Evolutionary conservation across 2,797 vertebrate genomes (phyloP).

Genomic region (Monodelphis domestica): DNA sequence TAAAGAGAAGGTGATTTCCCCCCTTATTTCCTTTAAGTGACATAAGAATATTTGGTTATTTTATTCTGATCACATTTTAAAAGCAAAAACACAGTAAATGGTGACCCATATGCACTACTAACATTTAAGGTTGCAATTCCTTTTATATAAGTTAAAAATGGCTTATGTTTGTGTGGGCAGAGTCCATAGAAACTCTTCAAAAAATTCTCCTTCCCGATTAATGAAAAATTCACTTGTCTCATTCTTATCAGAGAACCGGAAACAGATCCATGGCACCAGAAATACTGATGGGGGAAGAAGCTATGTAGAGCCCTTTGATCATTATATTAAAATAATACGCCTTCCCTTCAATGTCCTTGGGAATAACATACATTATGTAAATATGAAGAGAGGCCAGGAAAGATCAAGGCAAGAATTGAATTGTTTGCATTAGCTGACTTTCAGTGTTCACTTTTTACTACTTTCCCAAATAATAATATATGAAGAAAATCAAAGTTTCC

Average conservation of each 20-base stretch:
- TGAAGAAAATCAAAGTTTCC: slow-evolving; percentile 43
- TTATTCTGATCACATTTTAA: not conserved
- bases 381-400: not conserved
- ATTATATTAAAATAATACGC: not conserved
- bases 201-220: not conserved
- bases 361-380: not conserved
- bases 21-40: not conserved
- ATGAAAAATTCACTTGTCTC: accelerated
- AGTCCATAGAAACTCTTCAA: not conserved
- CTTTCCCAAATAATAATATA: not conserved
- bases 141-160: not conserved
- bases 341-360: not conserved
- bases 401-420: slow-evolving; percentile 4
- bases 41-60: not conserved
- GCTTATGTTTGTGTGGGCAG: not conserved
- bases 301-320: not conserved
- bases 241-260: not conserved
- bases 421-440: not conserved
- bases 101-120: not conserved
- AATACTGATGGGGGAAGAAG: not conserved
- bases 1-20: not conserved
- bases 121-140: not conserved
- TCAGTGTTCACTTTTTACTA: slow-evolving; percentile 13
- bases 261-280: accelerated
- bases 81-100: not conserved